Evolutionary conservation across 2,888 invertebrate species (phyloP), one percentile per base, ranked within the genome.

Genomic region (Coronaproctus castanopsis): DNA sequence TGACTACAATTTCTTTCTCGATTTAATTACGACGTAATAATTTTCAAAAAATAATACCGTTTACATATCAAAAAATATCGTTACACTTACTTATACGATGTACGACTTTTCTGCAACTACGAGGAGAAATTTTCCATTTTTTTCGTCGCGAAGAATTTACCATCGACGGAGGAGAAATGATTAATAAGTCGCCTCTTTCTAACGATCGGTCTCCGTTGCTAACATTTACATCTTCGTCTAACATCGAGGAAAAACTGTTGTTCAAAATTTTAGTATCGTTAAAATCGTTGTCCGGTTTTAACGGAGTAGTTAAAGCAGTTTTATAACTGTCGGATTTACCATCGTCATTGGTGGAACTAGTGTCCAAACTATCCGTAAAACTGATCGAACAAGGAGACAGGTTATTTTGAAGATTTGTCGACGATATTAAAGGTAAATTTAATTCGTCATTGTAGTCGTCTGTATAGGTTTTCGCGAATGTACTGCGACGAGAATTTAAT

Each of bases 401-500:
- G 5, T 36, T 36, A 36, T 36, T 5, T 14, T 36, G 36, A 36
- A 36, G 36, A 36, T 36, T 36, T 5, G 36, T 36, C 5, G 36
- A 36, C n/a, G n/a, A n/a, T n/a, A n/a, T n/a, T n/a, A n/a, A n/a
- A n/a, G n/a, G 52, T 21, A 52, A 50, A 57, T 52, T 57, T 24
- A 21, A 52, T 2, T 21, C 24, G 18, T 24, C 53, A 19, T 53
- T 23, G n/a, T 20, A 10, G 10, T 54, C 19, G 50, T 52, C 54
- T 58, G 49, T 48, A 18, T 19, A 8, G 55, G 22, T 21, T 5
- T 50, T 23, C n/a, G 51, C 24, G 10, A 22, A 55, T 1, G 59
- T 59, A 24, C 55, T 50, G 22, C 59, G 59, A 50, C 59, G 59
- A 20, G 19, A 24, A 14, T 24, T 24, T 2, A 55, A 19, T n/a